Conservation (phyloP, 2,888 invertebrate genomes). For the Morinoia aosen region DNA sequence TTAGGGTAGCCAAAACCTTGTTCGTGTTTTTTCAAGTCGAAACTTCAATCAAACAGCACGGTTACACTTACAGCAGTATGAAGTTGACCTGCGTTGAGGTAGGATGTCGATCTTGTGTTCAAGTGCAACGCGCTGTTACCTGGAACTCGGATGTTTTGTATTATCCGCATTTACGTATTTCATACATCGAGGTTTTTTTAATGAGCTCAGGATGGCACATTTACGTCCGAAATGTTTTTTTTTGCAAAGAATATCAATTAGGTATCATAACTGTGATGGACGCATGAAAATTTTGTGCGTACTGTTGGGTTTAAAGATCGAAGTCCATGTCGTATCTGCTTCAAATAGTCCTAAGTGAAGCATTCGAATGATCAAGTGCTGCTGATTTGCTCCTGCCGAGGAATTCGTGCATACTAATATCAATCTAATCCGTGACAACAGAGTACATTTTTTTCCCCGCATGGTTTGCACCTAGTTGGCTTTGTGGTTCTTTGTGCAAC, state of each 20-base stretch:
- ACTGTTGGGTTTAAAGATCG: background rate
- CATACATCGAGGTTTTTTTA: background rate
- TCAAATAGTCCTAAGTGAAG: background rate
- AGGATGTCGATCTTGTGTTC: background rate
- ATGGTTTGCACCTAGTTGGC: background rate
- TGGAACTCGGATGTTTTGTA: background rate
- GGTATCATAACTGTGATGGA: background rate
- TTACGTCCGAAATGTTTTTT: background rate
- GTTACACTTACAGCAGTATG: background rate
- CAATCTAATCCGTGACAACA: background rate
- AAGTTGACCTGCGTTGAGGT: background rate
- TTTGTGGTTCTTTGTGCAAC: background rate
- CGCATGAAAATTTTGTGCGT: background rate
- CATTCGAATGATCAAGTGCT: background rate
- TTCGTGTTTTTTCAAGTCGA: background rate
- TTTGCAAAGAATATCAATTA: background rate
- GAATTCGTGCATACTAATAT: background rate
- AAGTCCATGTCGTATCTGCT: background rate
- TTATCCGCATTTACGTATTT: background rate
- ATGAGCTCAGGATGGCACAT: background rate
- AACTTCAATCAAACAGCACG: too few species aligned
- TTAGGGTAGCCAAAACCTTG: background rate
- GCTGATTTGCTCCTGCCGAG: background rate
- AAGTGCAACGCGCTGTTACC: background rate
- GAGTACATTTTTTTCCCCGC: background rate